Evolutionary conservation across 2,797 vertebrate genomes (phyloP).

Genomic region (Fringilla coelebs): DNA sequence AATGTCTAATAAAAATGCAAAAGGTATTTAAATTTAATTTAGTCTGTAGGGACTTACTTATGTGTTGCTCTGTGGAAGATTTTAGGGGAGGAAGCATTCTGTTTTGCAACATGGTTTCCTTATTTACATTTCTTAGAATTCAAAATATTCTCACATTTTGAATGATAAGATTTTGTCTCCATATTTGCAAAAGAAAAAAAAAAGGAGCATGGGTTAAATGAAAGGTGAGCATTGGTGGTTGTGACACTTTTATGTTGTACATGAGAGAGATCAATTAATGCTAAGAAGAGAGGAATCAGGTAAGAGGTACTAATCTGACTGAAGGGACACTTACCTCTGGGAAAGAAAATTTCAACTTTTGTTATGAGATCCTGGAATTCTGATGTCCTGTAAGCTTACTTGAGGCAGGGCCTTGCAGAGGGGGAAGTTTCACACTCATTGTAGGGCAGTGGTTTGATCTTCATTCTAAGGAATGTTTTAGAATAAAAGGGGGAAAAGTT

Average conservation of each 20-base stretch:
- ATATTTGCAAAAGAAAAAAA: not conserved
- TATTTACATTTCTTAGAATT: not conserved
- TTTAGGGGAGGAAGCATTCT: not conserved
- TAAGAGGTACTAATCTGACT: not conserved
- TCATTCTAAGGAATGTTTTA: not conserved
- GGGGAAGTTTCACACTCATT: not conserved
- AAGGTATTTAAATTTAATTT: not conserved
- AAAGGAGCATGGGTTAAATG: not conserved
- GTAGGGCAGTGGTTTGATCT: not conserved
- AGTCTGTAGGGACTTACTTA: not conserved
- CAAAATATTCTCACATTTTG: not conserved
- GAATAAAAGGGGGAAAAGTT: not conserved
- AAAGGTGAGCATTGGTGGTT: not conserved
- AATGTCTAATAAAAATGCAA: not conserved
- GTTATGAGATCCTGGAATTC: not conserved
- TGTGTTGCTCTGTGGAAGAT: not conserved
- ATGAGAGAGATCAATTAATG: not conserved
- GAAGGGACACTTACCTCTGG: not conserved
- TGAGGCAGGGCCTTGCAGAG: not conserved
- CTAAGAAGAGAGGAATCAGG: not conserved
- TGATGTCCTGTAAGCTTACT: not conserved
- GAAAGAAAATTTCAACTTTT: not conserved
- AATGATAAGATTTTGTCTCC: not conserved
- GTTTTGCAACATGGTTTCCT: not conserved
- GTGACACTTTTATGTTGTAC: not conserved